phyloP scores from a whole-genome alignment of 2,113 vertebrate species.

The Diadophis punctatus region DNA sequence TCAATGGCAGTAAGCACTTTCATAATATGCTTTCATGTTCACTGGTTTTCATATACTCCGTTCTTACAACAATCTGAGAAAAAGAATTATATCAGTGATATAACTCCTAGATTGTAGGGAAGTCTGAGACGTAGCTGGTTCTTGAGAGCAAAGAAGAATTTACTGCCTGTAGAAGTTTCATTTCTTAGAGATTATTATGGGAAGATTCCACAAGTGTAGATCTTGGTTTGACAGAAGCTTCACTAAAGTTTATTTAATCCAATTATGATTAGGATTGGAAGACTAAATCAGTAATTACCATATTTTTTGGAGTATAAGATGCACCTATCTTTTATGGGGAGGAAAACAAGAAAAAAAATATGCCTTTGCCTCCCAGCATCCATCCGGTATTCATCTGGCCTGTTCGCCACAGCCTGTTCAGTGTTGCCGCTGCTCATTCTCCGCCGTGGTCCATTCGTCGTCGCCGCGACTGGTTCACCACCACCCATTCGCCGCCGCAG shows the following conservation, averaged over 20 bases:
- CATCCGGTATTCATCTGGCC: too few relatives aligned
- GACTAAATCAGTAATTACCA: neutral
- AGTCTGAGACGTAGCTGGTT: neutral
- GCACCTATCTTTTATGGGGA: too few relatives aligned
- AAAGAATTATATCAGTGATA: neutral
- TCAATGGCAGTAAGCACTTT: neutral
- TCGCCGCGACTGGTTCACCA: too few relatives aligned
- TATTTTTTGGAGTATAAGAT: too few relatives aligned
- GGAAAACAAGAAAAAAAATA: too few relatives aligned
- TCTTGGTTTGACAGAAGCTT: neutral
- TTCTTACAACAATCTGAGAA: neutral
- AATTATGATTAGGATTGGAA: neutral
- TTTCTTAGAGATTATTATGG: neutral
- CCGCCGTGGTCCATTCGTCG: too few relatives aligned
- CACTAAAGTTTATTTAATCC: neutral
- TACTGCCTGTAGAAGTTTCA: neutral
- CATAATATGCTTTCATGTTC: neutral
- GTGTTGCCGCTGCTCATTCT: too few relatives aligned
- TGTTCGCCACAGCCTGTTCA: too few relatives aligned
- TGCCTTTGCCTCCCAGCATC: too few relatives aligned
- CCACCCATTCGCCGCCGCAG: too few relatives aligned
- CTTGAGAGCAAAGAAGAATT: neutral
- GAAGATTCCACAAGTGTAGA: neutral
- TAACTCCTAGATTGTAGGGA: neutral
- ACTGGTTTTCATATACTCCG: neutral